A percentile compares a stretch with the other conserved stretches of the same genome.
phyloP scores from a whole-genome alignment of 1,140 invertebrate species.

The Anastrepha ludens region DNA sequence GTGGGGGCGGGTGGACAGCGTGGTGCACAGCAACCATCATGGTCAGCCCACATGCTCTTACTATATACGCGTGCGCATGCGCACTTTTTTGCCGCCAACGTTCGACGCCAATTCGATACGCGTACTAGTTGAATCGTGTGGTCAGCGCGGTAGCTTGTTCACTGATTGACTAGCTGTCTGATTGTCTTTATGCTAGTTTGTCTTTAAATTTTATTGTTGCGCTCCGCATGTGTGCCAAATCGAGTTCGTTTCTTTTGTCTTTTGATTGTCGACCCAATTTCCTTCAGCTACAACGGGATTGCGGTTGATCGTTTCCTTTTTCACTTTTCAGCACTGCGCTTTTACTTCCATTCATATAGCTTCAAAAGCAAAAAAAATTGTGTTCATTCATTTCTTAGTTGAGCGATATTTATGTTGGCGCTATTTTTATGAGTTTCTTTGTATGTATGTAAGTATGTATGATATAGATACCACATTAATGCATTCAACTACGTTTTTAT shows the following conservation, averaged over 20 bases:
- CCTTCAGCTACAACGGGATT: not conserved
- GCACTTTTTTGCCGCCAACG: conserved; percentile 11
- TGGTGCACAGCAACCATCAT: not conserved
- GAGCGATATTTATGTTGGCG: not conserved
- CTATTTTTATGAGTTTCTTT: not conserved
- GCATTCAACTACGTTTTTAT: not conserved
- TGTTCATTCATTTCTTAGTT: conserved; percentile 36
- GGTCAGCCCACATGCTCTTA: not conserved
- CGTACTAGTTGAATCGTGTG: not conserved
- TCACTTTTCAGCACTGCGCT: not conserved
- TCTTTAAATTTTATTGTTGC: not conserved
- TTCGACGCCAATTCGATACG: conserved; percentile 1
- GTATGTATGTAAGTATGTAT: not conserved
- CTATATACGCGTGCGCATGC: not conserved
- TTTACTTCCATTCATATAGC: not conserved
- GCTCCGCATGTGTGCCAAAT: conserved; percentile 20
- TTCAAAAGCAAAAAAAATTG: not conserved
- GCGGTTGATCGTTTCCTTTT: conserved; percentile 26
- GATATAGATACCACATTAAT: not conserved
- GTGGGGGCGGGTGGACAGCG: not conserved
- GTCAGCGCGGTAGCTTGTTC: conserved; percentile 33
- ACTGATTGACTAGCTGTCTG: conserved; percentile 43
- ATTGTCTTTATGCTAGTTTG: not conserved
- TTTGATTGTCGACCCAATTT: conserved; percentile 49
- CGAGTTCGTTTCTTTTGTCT: conserved; percentile 51